Evolutionary conservation across 1,140 invertebrate species (phyloP), one percentile per base, ranked within the genome.

Genomic region (Nixonia krombeini): DNA sequence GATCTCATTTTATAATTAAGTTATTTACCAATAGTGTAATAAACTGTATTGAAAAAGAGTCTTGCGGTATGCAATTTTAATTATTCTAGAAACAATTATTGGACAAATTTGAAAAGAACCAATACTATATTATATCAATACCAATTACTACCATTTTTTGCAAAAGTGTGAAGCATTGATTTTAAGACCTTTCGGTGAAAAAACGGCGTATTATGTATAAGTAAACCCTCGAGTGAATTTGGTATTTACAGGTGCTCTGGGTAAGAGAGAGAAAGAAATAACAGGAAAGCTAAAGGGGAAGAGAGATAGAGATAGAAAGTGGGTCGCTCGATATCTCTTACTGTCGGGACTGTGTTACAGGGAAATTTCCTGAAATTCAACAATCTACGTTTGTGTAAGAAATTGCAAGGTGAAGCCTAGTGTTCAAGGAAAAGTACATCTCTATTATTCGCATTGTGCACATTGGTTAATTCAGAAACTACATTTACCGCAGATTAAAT

Each of bases 321-420:
- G 12, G 31, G 31, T 33, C 31, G 31, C 31, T 33, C 31, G 31
- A 33, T 33, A 33, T 33, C 31, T 33, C 12, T 33, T 33, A 33
- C 31, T 9, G 12, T 10, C 31, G 31, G 10, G 31, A 33, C 31
- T 33, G 31, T 33, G 31, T 33, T 33, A 33, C 31, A 33, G 31
- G 31, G 31, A 10, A 33, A 33, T 33, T 33, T 33, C 31, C 31
- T 33, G 31, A 33, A 33, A 33, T 33, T 33, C 31, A 13, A n/a
- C 10, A 13, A 33, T 33, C 31, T 33, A 33, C 31, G 31, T 33
- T 33, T 33, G 31, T 33, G 31, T 33, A 33, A 33, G 31, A 13
- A 33, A 33, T 33, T 33, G 12, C 1, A 13, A 33, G 31, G n/a
- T 13, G 13, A 33, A 10, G 10, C 13, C 13, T 13, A 8, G 3